These are phyloP conservation scores for Eueides isabella DNA, from an alignment of 1,140 invertebrate genomes.

Conservation along the genomic window DNA sequence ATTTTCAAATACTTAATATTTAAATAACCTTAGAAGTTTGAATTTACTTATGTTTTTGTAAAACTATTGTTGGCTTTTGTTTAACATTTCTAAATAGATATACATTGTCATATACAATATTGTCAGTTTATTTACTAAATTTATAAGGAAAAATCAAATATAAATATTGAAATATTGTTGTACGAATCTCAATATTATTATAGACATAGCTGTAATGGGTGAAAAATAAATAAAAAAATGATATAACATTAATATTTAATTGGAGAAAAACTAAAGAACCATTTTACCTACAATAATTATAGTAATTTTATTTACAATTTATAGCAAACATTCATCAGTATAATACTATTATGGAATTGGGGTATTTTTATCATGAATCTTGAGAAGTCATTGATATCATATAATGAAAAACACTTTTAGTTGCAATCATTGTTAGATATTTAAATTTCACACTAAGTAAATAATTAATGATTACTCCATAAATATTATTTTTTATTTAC, in stretches of 20 bases:
- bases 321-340: slow-evolving; percentile 46
- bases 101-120: too few species aligned
- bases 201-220: too few species aligned
- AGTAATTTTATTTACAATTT: slow-evolving; percentile 67
- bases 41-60: too few species aligned
- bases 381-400: neutral
- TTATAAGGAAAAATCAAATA: too few species aligned
- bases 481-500: slow-evolving; percentile 1
- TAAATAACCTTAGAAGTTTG: too few species aligned
- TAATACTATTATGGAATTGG: slow-evolving; percentile 37
- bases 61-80: too few species aligned
- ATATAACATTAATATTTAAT: slow-evolving; percentile 73
- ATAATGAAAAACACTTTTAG: neutral
- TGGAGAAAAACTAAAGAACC: slow-evolving; percentile 69
- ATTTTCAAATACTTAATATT: too few species aligned
- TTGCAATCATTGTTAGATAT: neutral
- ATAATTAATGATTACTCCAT: neutral
- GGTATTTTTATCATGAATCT: neutral
- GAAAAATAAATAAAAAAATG: slow-evolving; percentile 38
- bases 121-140: too few species aligned
- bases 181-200: too few species aligned
- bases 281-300: slow-evolving; percentile 66
- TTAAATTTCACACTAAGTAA: neutral
- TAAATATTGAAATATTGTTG: too few species aligned
- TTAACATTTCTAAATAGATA: too few species aligned